A percentile compares a stretch with the other conserved stretches of the same genome.
These are phyloP conservation scores for Apodemus speciosus DNA, from an alignment of 2,113 vertebrate genomes.

Conservation along the genomic window DNA sequence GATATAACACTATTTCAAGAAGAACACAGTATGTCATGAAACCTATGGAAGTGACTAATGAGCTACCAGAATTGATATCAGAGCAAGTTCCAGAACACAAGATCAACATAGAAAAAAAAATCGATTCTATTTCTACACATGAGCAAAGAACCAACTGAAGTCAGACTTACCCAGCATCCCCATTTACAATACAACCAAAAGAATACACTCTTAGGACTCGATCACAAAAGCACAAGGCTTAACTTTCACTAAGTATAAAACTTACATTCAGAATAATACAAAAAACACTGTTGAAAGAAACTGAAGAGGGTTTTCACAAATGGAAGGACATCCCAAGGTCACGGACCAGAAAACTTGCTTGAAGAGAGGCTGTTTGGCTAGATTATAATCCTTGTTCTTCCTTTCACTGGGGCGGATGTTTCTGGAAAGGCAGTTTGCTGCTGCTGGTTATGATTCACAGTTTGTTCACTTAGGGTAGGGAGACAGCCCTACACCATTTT, in stretches of 20 bases:
- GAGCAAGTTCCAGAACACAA: neutral
- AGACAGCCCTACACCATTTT: accelerated
- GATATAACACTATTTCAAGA: neutral
- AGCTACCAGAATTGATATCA: neutral
- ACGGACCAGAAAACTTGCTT: neutral
- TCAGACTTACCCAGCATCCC: neutral
- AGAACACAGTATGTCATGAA: neutral
- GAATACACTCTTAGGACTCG: neutral
- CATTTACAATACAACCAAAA: neutral
- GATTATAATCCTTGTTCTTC: neutral
- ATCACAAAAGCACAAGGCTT: neutral
- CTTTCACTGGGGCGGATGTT: too few relatives aligned
- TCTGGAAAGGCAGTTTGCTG: too few relatives aligned
- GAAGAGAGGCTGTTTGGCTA: neutral
- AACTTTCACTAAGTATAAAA: neutral
- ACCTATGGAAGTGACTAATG: neutral
- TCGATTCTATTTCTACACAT: neutral
- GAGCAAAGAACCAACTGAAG: neutral
- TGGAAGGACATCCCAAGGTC: neutral
- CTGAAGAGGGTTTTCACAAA: too few relatives aligned
- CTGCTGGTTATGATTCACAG: accelerated
- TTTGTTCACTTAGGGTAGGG: neutral
- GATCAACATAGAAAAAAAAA: neutral
- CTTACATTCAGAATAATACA: neutral
- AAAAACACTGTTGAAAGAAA: neutral